These are phyloP conservation scores for Eunapius fragilis DNA, from an alignment of 37 sponge, comb jelly and placozoan species.

Conservation along the genomic window DNA sequence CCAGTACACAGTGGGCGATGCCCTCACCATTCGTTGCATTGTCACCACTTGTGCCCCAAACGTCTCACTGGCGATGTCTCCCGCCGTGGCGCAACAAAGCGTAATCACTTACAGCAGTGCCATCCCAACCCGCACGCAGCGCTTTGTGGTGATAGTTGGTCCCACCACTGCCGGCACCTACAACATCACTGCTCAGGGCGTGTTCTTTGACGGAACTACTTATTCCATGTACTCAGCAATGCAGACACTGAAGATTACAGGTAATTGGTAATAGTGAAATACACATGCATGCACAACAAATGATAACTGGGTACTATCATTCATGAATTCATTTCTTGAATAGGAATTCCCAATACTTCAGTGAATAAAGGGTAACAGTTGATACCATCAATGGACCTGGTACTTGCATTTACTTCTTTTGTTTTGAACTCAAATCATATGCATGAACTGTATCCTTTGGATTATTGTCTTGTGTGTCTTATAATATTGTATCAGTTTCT, in stretches of 20 bases:
- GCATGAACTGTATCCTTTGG: too few relatives aligned
- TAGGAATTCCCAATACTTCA: too few relatives aligned
- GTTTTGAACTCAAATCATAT: too few relatives aligned
- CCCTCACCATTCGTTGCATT: constrained; percentile 1
- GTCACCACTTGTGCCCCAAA: constrained; percentile 12
- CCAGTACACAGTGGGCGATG: neutral
- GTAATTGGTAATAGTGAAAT: neutral
- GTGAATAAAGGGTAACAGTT: too few relatives aligned
- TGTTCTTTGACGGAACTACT: neutral
- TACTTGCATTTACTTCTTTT: too few relatives aligned
- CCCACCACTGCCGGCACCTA: neutral
- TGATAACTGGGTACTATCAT: too few relatives aligned
- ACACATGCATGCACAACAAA: neutral
- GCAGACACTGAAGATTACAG: neutral
- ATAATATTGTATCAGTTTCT: too few relatives aligned
- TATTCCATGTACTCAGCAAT: neutral
- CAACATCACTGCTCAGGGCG: neutral
- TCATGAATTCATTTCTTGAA: too few relatives aligned
- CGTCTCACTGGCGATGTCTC: neutral
- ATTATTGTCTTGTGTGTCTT: too few relatives aligned
- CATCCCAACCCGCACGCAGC: neutral
- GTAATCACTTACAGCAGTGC: neutral
- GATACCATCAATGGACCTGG: too few relatives aligned
- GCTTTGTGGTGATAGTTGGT: neutral
- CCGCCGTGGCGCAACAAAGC: neutral